Evolutionary conservation across 2,113 vertebrate species (phyloP), one percentile per base, ranked within the genome.

Genomic region (Scortum barcoo): DNA sequence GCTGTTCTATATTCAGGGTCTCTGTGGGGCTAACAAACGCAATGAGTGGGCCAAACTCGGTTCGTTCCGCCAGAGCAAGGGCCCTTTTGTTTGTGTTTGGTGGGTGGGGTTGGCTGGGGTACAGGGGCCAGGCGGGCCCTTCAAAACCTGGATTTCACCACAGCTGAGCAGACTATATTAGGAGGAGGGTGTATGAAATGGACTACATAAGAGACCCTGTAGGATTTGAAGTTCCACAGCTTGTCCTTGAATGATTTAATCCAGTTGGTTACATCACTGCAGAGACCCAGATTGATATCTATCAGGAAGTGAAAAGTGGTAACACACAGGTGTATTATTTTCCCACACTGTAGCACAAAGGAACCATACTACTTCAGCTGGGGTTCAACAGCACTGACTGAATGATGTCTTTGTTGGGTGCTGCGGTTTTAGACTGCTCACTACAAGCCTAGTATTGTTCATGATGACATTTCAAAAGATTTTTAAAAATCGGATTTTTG

Each of bases 1-100:
- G 90, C 91, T 93, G 93, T 84, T 94, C 93, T 91, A 92, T 93
- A 94, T 94, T 94, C 93, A 94, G 91, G 88, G 91, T 89, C 93
- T 94, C 92, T 78, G 78, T 72, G 92, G 92, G 91, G 89, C 91
- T 78, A 92, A 88, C 88, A 90, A 86, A 90, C 11, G 72, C 90
- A 89, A 91, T 48, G 89, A 91, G 87, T 79, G 91, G 90, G 93
- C 89, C 92, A 92, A 88, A 89, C 83, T 57, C 48, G 74, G 77
- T 91, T 92, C 17, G 87, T 89, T 93, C 86, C 83, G 57, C 91
- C 88, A 83, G 87, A 86, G 85, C 68, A 81, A 83, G 38, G 80
- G 72, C 78, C 86, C 86, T 83, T 92, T 87, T 91, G 80, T 91
- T 74, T 86, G 72, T 36, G 72, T 80, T 76, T 58, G 78, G 86